A percentile compares a stretch with the other conserved stretches of the same genome.
Conservation (phyloP, 2,797 vertebrate species). For the Denticeps clupeoides region DNA sequence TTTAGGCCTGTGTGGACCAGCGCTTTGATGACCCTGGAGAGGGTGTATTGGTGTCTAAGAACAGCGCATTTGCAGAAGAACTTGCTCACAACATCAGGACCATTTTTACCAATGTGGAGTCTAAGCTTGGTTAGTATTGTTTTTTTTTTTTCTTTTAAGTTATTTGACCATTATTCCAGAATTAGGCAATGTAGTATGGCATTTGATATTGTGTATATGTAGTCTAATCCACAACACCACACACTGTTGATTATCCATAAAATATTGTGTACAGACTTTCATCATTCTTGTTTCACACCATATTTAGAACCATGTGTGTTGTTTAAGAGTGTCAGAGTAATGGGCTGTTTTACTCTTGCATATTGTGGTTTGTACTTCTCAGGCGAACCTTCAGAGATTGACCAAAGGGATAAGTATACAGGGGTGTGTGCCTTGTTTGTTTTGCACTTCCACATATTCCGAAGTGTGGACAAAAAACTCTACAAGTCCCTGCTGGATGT, state of each 20-base stretch:
- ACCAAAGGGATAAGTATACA: constrained; percentile 92
- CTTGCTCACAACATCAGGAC: constrained; percentile 83
- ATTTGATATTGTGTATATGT: too few relatives aligned
- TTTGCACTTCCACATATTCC: constrained; percentile 94
- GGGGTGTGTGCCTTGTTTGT: constrained; percentile 85
- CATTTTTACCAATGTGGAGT: constrained; percentile 82
- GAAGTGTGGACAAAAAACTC: constrained; percentile 88
- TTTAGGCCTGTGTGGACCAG: constrained; percentile 88
- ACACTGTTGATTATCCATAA: too few relatives aligned
- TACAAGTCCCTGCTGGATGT: constrained; percentile 86
- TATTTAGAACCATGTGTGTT: too few relatives aligned
- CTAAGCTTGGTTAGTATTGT: constrained; percentile 88
- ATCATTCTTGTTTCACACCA: too few relatives aligned
- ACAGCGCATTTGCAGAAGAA: constrained; percentile 88
- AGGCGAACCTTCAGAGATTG: constrained; percentile 96
- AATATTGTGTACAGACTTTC: too few relatives aligned
- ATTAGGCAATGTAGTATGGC: too few relatives aligned
- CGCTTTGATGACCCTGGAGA: constrained; percentile 84
- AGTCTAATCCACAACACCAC: too few relatives aligned
- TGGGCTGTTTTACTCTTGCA: background rate
- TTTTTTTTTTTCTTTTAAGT: too few relatives aligned
- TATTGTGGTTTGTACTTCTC: background rate
- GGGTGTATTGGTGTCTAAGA: constrained; percentile 82
- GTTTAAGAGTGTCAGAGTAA: background rate
- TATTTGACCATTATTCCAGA: too few relatives aligned